Conservation (phyloP, 2,797 vertebrate genomes). For the Cheirogaleus major region DNA sequence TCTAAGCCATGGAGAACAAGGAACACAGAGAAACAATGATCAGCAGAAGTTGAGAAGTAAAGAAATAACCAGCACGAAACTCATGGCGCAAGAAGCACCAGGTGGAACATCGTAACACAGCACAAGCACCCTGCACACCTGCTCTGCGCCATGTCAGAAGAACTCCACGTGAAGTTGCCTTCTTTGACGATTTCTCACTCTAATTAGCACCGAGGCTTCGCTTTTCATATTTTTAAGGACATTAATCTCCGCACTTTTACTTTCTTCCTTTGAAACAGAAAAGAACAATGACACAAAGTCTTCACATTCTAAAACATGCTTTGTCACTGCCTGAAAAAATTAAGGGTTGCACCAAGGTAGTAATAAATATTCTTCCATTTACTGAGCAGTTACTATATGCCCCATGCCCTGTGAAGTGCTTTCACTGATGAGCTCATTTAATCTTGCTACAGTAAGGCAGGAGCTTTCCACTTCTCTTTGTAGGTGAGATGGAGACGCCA, state of each 20-base stretch:
- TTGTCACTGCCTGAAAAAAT: neutral
- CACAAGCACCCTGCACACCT: fast-evolving
- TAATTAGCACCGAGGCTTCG: neutral
- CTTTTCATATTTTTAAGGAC: neutral
- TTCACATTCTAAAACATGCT: neutral
- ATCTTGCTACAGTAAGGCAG: neutral
- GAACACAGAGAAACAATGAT: neutral
- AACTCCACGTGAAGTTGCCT: neutral
- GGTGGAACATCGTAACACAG: neutral
- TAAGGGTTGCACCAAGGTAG: neutral
- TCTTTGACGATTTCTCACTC: neutral
- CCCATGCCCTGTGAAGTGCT: neutral
- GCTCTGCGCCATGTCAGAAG: fast-evolving
- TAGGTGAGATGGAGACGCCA: neutral
- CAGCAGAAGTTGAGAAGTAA: neutral
- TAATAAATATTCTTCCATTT: neutral
- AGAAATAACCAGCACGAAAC: neutral
- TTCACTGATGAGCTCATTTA: neutral
- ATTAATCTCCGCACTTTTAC: neutral
- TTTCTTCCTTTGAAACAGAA: neutral
- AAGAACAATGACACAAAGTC: neutral
- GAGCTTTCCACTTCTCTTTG: neutral
- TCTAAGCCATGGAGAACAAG: neutral
- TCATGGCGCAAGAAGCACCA: neutral
- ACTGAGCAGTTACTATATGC: neutral